Evolutionary conservation across 2,113 vertebrate genomes (phyloP).

Genomic region (Ploceus nigricollis): DNA sequence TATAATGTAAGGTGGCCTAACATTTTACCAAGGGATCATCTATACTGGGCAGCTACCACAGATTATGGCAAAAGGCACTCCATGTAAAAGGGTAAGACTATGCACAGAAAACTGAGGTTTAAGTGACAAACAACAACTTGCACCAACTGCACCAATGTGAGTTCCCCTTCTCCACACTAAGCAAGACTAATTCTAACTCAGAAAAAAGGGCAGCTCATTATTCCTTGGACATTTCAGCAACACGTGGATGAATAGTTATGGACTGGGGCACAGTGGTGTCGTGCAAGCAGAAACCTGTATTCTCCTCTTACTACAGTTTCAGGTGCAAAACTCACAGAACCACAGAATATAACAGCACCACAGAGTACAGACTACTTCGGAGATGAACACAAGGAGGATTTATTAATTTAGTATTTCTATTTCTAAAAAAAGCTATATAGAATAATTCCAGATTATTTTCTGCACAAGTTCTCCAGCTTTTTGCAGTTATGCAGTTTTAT

Average conservation of each 20-base stretch:
- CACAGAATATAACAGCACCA: neutral
- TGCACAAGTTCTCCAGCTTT: neutral
- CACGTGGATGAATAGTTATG: neutral
- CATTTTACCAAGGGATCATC: neutral
- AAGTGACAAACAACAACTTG: neutral
- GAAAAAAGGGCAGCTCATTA: neutral
- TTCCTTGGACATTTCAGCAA: neutral
- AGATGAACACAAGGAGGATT: neutral
- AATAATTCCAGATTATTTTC: neutral
- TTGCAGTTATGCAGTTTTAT: neutral
- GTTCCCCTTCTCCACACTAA: neutral
- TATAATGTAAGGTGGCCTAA: accelerated
- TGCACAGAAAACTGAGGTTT: neutral
- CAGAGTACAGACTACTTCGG: neutral
- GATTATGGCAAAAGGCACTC: neutral
- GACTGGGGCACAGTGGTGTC: neutral
- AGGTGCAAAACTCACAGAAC: neutral
- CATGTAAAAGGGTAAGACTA: neutral
- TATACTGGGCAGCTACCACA: neutral
- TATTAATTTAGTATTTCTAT: neutral
- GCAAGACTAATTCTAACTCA: neutral
- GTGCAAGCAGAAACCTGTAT: neutral
- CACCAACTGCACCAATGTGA: accelerated
- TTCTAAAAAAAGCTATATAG: neutral
- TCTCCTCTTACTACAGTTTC: neutral